Conservation (phyloP, 1,140 invertebrate genomes). For the Amphibalanus amphitrite region DNA sequence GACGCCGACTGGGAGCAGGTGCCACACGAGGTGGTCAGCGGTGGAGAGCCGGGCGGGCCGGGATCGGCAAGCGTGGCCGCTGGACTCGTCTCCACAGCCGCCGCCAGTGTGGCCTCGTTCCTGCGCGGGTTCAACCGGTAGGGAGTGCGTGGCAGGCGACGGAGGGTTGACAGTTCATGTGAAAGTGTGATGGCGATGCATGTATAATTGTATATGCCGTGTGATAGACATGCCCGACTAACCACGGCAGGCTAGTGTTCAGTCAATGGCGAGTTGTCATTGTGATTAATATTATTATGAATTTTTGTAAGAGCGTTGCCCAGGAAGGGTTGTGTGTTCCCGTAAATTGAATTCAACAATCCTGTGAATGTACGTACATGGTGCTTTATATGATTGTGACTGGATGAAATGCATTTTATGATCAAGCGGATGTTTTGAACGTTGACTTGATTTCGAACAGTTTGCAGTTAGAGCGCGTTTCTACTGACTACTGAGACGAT, state of each 20-base stretch:
- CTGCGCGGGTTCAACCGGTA: neutral
- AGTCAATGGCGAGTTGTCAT: too few species aligned
- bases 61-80: neutral
- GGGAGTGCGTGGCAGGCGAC: too few species aligned
- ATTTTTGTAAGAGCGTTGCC: neutral
- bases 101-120: constrained; percentile 1
- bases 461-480: too few species aligned
- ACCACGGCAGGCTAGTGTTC: neutral
- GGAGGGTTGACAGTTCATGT: neutral
- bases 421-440: too few species aligned
- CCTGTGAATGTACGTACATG: too few species aligned
- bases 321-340: too few species aligned
- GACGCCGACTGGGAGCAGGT: constrained; percentile 3
- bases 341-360: too few species aligned
- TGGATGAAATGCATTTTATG: too few species aligned
- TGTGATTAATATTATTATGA: neutral
- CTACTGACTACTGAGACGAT: too few species aligned
- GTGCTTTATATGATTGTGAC: too few species aligned
- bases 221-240: neutral
- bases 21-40: neutral
- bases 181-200: neutral
- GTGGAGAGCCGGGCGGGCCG: neutral
- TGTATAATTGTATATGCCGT: neutral
- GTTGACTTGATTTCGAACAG: too few species aligned
- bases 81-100: neutral